Percentiles rank a stretch among this genome's conserved stretches.
phyloP scores from a whole-genome alignment of 2,888 invertebrate genomes.

The Notocelia uddmanniana region DNA sequence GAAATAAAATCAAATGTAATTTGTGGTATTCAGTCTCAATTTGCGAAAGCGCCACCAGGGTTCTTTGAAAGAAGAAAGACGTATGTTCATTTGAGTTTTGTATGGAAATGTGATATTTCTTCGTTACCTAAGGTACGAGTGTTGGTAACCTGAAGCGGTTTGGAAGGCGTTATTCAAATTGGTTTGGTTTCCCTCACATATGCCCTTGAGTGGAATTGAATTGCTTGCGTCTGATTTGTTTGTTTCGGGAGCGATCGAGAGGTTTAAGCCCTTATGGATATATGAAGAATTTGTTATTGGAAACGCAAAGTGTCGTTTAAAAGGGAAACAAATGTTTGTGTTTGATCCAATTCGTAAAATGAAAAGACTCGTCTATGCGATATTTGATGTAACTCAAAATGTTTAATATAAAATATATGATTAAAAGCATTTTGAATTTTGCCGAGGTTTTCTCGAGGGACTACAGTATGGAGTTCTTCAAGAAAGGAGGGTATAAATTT shows the following conservation, averaged over 20 bases:
- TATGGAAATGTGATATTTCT: background rate
- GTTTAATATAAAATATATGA: too few relatives aligned
- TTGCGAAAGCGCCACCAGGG: constrained; percentile 57
- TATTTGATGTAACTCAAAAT: background rate
- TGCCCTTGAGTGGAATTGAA: constrained; percentile 70
- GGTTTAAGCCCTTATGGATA: constrained; percentile 5
- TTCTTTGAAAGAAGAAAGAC: background rate
- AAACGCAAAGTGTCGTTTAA: background rate
- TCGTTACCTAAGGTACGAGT: constrained; percentile 33
- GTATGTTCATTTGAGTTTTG: background rate
- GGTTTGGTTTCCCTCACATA: constrained; percentile 55
- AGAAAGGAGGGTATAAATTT: too few relatives aligned
- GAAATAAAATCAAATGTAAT: constrained; percentile 83
- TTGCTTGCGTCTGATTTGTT: constrained; percentile 56
- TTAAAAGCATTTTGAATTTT: too few relatives aligned
- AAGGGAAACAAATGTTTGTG: background rate
- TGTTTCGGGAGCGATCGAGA: constrained; percentile 36
- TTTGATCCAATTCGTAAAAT: constrained; percentile 3
- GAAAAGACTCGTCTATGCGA: background rate
- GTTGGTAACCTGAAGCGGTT: constrained; percentile 51
- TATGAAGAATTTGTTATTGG: constrained; percentile 14
- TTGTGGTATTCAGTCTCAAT: constrained; percentile 73
- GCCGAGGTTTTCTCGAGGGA: too few relatives aligned
- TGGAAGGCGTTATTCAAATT: constrained; percentile 59
- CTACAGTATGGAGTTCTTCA: too few relatives aligned